Conservation (phyloP, 2,113 vertebrate species). For the Phalacrocorax carbo region DNA sequence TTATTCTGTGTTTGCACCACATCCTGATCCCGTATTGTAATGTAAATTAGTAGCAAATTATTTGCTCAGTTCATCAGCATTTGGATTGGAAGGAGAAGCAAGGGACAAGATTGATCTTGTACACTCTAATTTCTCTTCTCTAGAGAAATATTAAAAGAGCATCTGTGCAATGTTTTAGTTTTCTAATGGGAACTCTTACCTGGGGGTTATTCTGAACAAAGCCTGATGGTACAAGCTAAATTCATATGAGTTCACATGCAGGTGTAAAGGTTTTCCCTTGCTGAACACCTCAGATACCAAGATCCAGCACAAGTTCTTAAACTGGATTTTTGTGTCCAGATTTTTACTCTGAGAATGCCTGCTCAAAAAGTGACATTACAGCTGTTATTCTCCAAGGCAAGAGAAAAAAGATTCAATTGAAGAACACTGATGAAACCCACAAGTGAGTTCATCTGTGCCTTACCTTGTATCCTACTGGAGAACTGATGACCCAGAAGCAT, state of each 20-base stretch:
- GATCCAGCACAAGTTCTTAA: neutral
- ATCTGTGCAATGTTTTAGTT: neutral
- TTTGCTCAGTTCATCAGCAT: neutral
- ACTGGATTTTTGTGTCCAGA: neutral
- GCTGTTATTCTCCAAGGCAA: neutral
- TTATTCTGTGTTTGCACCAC: neutral
- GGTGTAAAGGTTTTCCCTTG: neutral
- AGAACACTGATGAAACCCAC: neutral
- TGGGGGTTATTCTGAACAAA: conserved; percentile 8
- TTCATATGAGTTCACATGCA: neutral
- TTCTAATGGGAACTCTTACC: neutral
- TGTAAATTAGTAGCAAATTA: neutral
- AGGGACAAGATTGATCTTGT: neutral
- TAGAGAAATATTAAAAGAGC: neutral
- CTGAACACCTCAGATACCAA: neutral
- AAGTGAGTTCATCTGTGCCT: neutral
- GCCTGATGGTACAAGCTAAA: neutral
- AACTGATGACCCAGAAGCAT: conserved; percentile 67
- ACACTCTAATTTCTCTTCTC: neutral
- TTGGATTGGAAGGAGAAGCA: neutral
- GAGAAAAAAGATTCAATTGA: neutral
- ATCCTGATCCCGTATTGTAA: neutral
- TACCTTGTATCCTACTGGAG: conserved; percentile 61
- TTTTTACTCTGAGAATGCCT: neutral
- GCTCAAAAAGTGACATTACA: neutral